Conservation (phyloP, 2,888 invertebrate genomes). For the Chrysomela aeneicollis region DNA sequence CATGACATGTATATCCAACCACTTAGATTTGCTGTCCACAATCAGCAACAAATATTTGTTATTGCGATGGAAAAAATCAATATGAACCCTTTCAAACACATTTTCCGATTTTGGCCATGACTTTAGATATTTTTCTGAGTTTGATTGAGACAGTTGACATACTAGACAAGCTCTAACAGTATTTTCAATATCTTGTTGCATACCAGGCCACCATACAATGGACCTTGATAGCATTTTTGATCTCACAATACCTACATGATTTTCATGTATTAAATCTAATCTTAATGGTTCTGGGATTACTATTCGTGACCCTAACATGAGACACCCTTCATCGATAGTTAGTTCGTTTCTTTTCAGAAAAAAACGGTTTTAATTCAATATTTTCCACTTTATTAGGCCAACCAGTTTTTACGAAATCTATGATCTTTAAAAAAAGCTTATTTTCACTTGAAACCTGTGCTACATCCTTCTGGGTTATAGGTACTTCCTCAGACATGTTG, state of each 20-base stretch:
- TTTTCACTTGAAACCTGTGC: conserved; percentile 10
- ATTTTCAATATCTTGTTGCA: not conserved
- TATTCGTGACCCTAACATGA: conserved; percentile 14
- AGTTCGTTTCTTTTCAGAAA: conserved; percentile 9
- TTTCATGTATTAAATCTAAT: conserved; percentile 24
- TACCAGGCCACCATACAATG: not conserved
- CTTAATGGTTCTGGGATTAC: conserved; percentile 17
- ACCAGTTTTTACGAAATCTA: conserved; percentile 15
- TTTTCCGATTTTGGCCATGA: not conserved
- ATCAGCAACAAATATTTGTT: not conserved
- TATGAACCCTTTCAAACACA: not conserved
- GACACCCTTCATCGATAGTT: not conserved
- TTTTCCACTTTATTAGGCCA: conserved; percentile 15
- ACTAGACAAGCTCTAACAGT: not conserved
- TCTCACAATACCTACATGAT: conserved; percentile 22
- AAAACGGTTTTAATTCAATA: conserved; percentile 20
- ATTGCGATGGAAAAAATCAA: not conserved
- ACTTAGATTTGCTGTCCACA: not conserved
- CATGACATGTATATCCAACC: not conserved
- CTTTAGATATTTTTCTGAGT: not conserved
- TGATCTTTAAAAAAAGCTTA: conserved; percentile 4
- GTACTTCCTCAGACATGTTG: conserved; percentile 49
- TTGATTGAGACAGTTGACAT: not conserved
- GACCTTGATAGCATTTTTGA: not conserved
- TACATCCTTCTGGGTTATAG: conserved; percentile 12